These are phyloP conservation scores for Leptoteleia sp. DNA, from an alignment of 1,140 invertebrate genomes.

Conservation along the genomic window DNA sequence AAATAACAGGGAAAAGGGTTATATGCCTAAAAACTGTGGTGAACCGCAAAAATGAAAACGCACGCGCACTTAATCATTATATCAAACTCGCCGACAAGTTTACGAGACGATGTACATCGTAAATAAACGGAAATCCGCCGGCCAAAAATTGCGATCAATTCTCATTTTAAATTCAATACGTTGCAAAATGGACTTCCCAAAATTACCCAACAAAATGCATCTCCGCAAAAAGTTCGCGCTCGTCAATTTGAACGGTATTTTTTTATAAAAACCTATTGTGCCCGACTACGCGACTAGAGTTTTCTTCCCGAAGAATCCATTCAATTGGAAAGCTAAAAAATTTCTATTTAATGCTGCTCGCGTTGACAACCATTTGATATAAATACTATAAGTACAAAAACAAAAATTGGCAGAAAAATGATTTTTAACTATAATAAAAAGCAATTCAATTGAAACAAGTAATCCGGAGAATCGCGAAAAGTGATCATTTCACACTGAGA, in stretches of 20 bases:
- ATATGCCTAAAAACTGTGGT: no score
- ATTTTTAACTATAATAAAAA: no score
- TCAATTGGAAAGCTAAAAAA: slow-evolving; percentile 26
- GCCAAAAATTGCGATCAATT: slow-evolving; percentile 17
- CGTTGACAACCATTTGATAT: slow-evolving; percentile 1
- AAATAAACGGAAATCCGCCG: slow-evolving; percentile 8
- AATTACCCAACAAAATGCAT: slow-evolving; percentile 12
- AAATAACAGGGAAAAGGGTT: no score
- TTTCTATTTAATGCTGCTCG: slow-evolving; percentile 13
- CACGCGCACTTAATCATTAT: slow-evolving; percentile 8
- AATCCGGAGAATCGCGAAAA: no score
- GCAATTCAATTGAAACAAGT: no score
- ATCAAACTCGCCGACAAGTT: slow-evolving; percentile 14
- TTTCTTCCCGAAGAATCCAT: slow-evolving; percentile 19
- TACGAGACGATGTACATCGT: slow-evolving; percentile 1
- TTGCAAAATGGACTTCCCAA: slow-evolving; percentile 18
- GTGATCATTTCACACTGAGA: no score
- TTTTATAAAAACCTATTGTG: slow-evolving; percentile 23
- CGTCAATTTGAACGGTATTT: slow-evolving; percentile 22
- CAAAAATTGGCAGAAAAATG: no score
- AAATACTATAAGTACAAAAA: no score
- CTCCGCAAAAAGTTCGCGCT: slow-evolving; percentile 7
- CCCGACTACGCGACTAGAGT: background rate
- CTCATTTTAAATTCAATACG: slow-evolving; percentile 29
- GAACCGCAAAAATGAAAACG: slow-evolving; percentile 8